A percentile compares a stretch with the other conserved stretches of the same genome.
These are phyloP conservation scores for Rhegmatorhina hoffmannsi DNA, from an alignment of 2,113 vertebrate genomes.

Conservation along the genomic window DNA sequence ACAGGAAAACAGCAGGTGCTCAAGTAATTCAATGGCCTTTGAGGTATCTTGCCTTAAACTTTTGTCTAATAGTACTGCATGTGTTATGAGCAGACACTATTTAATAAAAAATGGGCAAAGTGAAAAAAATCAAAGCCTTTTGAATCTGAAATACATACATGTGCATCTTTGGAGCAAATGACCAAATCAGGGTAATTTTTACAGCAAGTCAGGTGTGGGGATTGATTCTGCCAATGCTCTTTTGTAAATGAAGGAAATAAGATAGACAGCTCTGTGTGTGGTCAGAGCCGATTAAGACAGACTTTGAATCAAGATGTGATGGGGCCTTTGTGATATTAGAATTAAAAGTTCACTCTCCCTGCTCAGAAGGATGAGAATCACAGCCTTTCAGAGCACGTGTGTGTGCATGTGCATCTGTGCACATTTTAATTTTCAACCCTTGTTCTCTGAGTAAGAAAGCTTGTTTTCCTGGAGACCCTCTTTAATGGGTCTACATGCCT, in stretches of 20 bases:
- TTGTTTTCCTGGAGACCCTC: constrained; percentile 38
- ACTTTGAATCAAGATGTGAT: constrained; percentile 49
- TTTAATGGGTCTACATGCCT: constrained; percentile 46
- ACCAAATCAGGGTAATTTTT: neutral
- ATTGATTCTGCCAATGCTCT: neutral
- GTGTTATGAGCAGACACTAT: neutral
- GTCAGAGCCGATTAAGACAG: constrained; percentile 36
- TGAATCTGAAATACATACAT: neutral
- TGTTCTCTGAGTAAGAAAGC: neutral
- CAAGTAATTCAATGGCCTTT: neutral
- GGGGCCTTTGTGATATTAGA: constrained; percentile 50
- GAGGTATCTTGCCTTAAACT: neutral
- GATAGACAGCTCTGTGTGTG: constrained; percentile 53
- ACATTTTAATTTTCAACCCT: constrained; percentile 48
- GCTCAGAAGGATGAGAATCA: constrained; percentile 24
- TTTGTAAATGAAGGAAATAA: constrained; percentile 28
- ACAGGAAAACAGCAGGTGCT: neutral
- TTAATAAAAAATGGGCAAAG: neutral
- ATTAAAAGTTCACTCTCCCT: constrained; percentile 22
- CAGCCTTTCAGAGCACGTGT: constrained; percentile 1
- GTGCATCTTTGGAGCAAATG: neutral
- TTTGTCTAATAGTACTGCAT: neutral
- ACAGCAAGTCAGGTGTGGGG: constrained; percentile 6
- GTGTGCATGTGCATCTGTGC: neutral
- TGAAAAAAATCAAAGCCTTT: neutral